A percentile compares a stretch with the other conserved stretches of the same genome.
These are phyloP conservation scores for Barypeithes pellucidus DNA, from an alignment of 2,888 invertebrate species.

Conservation along the genomic window DNA sequence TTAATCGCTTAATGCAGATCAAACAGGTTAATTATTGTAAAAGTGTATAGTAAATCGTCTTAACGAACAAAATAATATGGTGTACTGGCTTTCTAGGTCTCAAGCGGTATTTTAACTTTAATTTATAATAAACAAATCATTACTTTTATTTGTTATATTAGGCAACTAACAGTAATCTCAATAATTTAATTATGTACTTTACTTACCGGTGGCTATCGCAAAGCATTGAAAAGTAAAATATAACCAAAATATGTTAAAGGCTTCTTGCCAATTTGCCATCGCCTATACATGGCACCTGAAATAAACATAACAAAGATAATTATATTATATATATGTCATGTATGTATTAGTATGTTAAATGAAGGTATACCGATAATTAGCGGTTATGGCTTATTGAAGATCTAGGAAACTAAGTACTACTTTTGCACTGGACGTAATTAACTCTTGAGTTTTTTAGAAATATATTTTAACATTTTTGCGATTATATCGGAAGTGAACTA, in stretches of 20 bases:
- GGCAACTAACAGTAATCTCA: constrained; percentile 3
- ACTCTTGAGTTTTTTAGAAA: no score
- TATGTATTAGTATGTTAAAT: no score
- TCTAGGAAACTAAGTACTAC: no score
- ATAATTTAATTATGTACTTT: background rate
- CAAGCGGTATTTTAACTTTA: constrained; percentile 31
- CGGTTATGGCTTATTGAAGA: no score
- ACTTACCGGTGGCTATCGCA: constrained; percentile 40
- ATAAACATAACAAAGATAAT: constrained; percentile 49
- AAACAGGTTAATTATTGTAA: constrained; percentile 15
- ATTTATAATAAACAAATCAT: constrained; percentile 25
- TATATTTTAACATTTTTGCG: no score
- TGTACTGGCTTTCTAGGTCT: constrained; percentile 39
- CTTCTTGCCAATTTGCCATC: constrained; percentile 62
- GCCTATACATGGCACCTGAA: constrained; percentile 63
- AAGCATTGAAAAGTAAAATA: constrained; percentile 19
- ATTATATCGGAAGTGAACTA: no score
- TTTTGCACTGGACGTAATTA: no score
- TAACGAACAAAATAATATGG: background rate
- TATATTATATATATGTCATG: background rate
- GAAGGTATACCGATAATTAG: no score
- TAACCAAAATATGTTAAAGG: constrained; percentile 48
- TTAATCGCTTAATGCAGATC: constrained; percentile 9
- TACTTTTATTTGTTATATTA: constrained; percentile 20
- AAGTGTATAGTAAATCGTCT: background rate